Evolutionary conservation across 2,113 vertebrate species (phyloP).

Genomic region (Nanorana parkeri): DNA sequence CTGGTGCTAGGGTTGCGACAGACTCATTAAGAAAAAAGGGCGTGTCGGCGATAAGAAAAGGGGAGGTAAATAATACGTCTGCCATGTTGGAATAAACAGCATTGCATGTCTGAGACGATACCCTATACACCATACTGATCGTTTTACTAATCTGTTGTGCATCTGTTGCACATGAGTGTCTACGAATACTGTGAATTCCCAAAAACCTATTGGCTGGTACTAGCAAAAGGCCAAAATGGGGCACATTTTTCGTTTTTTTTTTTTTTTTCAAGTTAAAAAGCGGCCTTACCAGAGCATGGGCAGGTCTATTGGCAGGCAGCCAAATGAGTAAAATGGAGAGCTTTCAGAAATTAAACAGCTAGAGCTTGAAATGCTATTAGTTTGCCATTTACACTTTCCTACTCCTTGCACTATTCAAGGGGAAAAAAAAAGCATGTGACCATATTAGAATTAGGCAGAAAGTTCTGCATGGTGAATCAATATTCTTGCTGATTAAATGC

Average conservation of each 20-base stretch:
- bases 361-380: conserved; percentile 41
- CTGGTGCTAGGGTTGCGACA: too few species aligned
- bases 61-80: too few species aligned
- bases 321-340: conserved; percentile 47
- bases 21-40: too few species aligned
- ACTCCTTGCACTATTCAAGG: conserved; percentile 45
- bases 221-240: conserved; percentile 25
- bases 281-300: conserved; percentile 22
- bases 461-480: conserved; percentile 56
- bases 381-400: conserved; percentile 50
- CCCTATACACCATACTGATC: too few species aligned
- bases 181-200: too few species aligned
- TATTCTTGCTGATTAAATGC: conserved; percentile 64
- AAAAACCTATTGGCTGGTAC: neutral
- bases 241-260: neutral
- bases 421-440: conserved; percentile 21
- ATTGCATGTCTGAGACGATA: too few species aligned
- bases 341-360: conserved; percentile 53
- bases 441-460: conserved; percentile 51
- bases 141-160: too few species aligned
- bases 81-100: too few species aligned
- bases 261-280: conserved; percentile 13
- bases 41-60: too few species aligned
- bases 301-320: conserved; percentile 21
- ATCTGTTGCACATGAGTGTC: too few species aligned